phyloP scores from a whole-genome alignment of 64 coral and sea anemone genomes.

The Porites lutea region DNA sequence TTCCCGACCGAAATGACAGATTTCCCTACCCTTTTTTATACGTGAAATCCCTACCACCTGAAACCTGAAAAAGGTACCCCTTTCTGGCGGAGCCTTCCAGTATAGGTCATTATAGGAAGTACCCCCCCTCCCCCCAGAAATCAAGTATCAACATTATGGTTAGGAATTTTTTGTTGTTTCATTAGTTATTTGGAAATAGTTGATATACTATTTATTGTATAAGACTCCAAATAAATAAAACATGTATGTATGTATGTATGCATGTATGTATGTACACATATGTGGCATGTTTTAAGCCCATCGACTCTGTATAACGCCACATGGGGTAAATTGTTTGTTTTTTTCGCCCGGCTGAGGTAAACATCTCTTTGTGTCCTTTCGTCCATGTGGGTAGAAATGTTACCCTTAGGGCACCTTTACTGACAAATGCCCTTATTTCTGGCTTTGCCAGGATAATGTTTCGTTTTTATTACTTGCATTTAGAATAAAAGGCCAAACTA shows the following conservation, averaged over 20 bases:
- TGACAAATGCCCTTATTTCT: not conserved
- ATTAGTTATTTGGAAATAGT: no score
- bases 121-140: no score
- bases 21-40: no score
- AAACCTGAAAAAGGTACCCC: no score
- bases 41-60: no score
- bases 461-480: not conserved
- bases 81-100: no score
- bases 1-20: no score
- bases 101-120: no score
- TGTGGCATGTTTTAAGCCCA: not conserved
- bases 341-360: not conserved
- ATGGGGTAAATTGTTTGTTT: not conserved
- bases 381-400: not conserved
- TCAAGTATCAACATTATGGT: no score
- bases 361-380: not conserved
- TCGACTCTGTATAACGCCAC: not conserved
- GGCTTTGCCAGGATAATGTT: not conserved
- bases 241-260: not conserved
- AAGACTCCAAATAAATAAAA: no score
- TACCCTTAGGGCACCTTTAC: not conserved
- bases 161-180: no score
- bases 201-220: no score
- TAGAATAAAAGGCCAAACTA: not conserved
- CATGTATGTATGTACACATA: not conserved